Conservation (phyloP, 2,888 invertebrate genomes). For the Ophion ellenae region DNA sequence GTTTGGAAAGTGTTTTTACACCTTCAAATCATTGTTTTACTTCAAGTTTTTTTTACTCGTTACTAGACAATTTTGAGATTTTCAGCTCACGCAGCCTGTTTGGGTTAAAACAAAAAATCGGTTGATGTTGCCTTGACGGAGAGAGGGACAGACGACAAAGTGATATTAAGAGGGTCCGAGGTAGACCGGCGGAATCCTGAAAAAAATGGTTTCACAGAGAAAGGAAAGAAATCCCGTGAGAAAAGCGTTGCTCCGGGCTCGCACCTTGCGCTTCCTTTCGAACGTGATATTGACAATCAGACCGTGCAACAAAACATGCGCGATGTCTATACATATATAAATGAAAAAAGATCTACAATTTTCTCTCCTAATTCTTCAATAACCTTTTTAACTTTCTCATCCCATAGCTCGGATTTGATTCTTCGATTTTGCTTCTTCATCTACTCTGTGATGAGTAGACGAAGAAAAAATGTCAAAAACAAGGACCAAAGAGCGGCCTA, state of each 20-base stretch:
- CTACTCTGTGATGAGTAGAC: neutral
- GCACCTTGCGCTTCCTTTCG: constrained; percentile 56
- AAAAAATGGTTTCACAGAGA: neutral
- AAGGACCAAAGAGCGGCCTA: too few relatives aligned
- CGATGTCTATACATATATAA: constrained; percentile 1
- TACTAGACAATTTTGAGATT: too few relatives aligned
- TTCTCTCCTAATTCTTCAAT: constrained; percentile 21
- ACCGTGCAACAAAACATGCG: constrained; percentile 32
- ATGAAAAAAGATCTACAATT: constrained; percentile 3
- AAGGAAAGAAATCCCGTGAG: constrained; percentile 59
- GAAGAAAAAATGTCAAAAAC: neutral
- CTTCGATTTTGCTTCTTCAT: neutral
- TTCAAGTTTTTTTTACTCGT: too few relatives aligned
- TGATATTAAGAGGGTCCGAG: too few relatives aligned
- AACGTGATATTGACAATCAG: constrained; percentile 38
- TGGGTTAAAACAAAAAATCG: too few relatives aligned
- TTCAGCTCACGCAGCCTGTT: too few relatives aligned
- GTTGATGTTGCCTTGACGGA: too few relatives aligned
- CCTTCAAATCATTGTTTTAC: too few relatives aligned
- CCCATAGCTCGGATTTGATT: neutral
- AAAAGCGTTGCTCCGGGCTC: neutral
- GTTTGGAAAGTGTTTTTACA: too few relatives aligned
- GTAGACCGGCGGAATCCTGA: too few relatives aligned
- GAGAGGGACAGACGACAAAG: too few relatives aligned
- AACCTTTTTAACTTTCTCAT: neutral